Conservation (phyloP, 2,888 invertebrate genomes). For the Agrilus cyanescens region DNA sequence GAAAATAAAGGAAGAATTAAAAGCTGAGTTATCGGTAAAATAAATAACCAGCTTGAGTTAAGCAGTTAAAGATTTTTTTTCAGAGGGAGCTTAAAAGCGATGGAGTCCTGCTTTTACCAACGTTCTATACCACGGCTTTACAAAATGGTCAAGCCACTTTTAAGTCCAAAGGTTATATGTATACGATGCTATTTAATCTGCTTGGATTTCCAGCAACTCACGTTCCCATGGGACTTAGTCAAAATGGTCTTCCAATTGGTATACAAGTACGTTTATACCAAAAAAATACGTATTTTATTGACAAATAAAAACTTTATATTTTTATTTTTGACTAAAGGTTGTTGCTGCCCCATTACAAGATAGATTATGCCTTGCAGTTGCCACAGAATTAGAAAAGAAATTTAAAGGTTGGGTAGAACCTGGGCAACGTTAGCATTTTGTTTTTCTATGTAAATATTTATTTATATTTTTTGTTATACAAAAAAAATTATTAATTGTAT, state of each 20-base stretch:
- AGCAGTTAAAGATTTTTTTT: conserved; percentile 12
- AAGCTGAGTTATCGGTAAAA: background rate
- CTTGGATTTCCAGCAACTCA: conserved; percentile 65
- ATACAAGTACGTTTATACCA: conserved; percentile 47
- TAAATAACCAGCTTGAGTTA: background rate
- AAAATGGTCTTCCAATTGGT: conserved; percentile 58
- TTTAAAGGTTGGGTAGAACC: conserved; percentile 76
- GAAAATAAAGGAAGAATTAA: background rate
- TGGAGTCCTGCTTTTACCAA: conserved; percentile 65
- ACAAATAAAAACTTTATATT: background rate
- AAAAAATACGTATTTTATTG: background rate
- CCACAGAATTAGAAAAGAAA: conserved; percentile 59
- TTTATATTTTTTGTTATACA: too few species aligned
- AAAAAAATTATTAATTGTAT: too few species aligned
- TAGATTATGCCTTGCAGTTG: conserved; percentile 67
- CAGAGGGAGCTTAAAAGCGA: conserved; percentile 51
- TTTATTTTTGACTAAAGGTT: conserved; percentile 37
- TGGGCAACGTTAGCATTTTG: too few species aligned
- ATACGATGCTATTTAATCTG: conserved; percentile 57
- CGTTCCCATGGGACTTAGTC: conserved; percentile 55
- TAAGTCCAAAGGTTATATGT: conserved; percentile 46
- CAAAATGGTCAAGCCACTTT: conserved; percentile 50
- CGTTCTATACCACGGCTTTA: conserved; percentile 51
- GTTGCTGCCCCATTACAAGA: conserved; percentile 67
- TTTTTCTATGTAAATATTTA: too few species aligned